Base-by-base conservation (phyloP, 2,888 invertebrate species). In the Eupithecia tripunctaria region DNA sequence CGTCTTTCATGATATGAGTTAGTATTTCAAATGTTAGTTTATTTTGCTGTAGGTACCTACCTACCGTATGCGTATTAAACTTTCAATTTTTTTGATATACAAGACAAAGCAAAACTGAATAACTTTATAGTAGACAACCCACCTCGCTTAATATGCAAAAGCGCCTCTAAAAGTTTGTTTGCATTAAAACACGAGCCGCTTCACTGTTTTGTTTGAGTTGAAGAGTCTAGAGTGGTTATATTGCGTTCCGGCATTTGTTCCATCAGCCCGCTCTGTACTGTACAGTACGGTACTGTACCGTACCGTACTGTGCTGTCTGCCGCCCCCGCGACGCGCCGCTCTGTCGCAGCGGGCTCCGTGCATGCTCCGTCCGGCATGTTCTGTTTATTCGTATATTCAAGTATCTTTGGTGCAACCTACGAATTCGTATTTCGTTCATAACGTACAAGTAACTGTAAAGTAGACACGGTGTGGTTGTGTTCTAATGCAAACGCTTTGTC, bases 111-210 rank as follows among this genome's bases (percentile, higher is more conserved):
- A 92, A 93, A 94, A 91, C 91, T 93, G 92, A 93, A 90, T 88
- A 89, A 90, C 82, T 60, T 21, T 89, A 89, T 91, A 91, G 94
- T 94, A 94, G 94, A 90, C 92, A 92, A 94, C 94, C 94, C 94
- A 94, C 94, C 94, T 94, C 93, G 94, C 94, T 94, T 94, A 90
- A 94, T 94, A 94, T 94, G 94, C 94, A 94, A 94, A 93, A 90
- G 94, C 93, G 94, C 94, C 94, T 94, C 92, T 85, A 91, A 91
- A 93, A 94, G 94, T 94, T 94, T 94, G 94, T 94, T 94, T 94
- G 94, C 94, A 94, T 94, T 94, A 94, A 92, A 94, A 94, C 94
- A 94, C 94, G 90, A 93, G 93, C 93, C 94, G 94, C 94, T 94
- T 94, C 90, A 94, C 92, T 92, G 92, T 94, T 94, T 94, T 94